A percentile compares a stretch with the other conserved stretches of the same genome.
These are phyloP conservation scores for Vanessa atalanta DNA, from an alignment of 1,140 invertebrate genomes.

Conservation along the genomic window DNA sequence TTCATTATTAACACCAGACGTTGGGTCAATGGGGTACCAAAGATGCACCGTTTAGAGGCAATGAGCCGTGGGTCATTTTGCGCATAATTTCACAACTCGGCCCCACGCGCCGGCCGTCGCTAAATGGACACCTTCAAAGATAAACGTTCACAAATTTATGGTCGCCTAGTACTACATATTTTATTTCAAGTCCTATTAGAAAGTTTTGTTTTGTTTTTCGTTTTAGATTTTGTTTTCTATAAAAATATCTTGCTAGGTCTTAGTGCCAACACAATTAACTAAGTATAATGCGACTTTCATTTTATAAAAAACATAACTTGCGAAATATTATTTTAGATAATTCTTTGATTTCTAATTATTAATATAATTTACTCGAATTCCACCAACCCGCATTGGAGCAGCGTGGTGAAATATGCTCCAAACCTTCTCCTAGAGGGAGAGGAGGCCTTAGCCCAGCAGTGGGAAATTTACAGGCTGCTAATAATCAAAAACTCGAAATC, in stretches of 20 bases:
- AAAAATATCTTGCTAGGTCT: not conserved
- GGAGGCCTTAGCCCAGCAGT: too few species aligned
- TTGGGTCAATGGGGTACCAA: slow-evolving; percentile 65
- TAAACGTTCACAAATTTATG: slow-evolving; percentile 27
- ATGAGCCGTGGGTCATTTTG: slow-evolving; percentile 70
- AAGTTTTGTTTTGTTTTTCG: not conserved
- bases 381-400: too few species aligned
- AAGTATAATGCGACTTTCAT: too few species aligned
- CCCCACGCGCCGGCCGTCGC: slow-evolving; percentile 39
- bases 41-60: slow-evolving; percentile 66
- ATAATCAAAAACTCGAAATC: too few species aligned
- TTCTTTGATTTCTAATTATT: too few species aligned
- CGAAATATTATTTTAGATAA: too few species aligned
- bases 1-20: slow-evolving; percentile 61
- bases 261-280: too few species aligned
- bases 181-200: slow-evolving; percentile 2
- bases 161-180: slow-evolving; percentile 28
- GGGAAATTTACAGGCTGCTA: too few species aligned
- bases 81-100: slow-evolving; percentile 66
- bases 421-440: too few species aligned
- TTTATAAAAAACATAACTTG: too few species aligned
- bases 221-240: not conserved
- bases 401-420: too few species aligned
- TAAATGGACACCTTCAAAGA: slow-evolving; percentile 39
- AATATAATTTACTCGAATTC: too few species aligned